Percentiles rank a stretch among this genome's conserved stretches.
These are phyloP conservation scores for Caenorhabditis doughertyi DNA, from an alignment of 2,888 invertebrate genomes.

Conservation along the genomic window DNA sequence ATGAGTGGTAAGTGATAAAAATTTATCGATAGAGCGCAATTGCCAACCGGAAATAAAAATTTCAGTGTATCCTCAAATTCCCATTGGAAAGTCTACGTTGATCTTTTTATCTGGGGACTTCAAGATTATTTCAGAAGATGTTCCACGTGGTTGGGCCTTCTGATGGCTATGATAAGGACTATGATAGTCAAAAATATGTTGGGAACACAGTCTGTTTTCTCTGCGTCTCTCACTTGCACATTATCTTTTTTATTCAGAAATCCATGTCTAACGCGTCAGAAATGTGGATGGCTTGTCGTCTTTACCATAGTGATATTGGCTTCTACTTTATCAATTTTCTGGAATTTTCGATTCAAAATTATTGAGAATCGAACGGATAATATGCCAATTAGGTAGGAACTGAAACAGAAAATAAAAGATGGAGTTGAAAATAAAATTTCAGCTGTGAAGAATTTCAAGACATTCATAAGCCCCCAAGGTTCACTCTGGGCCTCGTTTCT, in stretches of 20 bases:
- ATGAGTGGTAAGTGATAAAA: slow-evolving; percentile 20
- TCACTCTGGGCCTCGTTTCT: neutral
- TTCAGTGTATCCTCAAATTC: slow-evolving; percentile 18
- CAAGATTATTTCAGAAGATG: slow-evolving; percentile 37
- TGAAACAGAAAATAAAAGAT: neutral
- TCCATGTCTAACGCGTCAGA: neutral
- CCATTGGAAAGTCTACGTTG: slow-evolving; percentile 1
- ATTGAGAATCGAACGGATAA: neutral
- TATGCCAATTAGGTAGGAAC: neutral
- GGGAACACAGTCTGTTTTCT: neutral
- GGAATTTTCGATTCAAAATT: slow-evolving; percentile 2
- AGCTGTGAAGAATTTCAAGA: slow-evolving; percentile 37
- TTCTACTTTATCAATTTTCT: neutral
- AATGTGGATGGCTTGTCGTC: neutral
- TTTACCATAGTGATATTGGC: neutral
- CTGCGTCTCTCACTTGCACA: no score
- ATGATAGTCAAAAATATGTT: slow-evolving; percentile 24
- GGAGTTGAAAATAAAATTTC: neutral
- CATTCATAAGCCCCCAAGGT: neutral
- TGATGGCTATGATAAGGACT: slow-evolving; percentile 13
- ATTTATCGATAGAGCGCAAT: no score
- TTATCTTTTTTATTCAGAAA: neutral
- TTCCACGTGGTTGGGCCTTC: slow-evolving; percentile 22
- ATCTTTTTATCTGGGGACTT: slow-evolving; percentile 8
- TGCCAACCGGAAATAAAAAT: neutral